These are phyloP conservation scores for Agelas oroides DNA, from an alignment of 37 sponge, comb jelly and placozoan species.

Conservation along the genomic window DNA sequence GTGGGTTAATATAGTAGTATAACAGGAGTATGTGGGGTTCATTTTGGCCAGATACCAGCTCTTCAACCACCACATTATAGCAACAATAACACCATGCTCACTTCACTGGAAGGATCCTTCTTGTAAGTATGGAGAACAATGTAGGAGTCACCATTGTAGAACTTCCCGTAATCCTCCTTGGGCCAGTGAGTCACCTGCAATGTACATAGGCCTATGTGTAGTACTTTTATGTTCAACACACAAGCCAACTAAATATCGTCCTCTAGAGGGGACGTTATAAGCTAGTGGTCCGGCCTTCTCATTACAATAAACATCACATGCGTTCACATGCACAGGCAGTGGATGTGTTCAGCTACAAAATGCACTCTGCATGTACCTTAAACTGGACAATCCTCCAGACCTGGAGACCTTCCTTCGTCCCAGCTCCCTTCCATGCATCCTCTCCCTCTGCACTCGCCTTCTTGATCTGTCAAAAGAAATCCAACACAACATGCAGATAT, in stretches of 20 bases:
- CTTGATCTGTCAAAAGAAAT: conserved; percentile 56
- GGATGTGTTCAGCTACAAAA: too few relatives aligned
- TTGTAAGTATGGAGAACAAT: conserved; percentile 97
- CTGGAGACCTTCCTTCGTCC: conserved; percentile 62
- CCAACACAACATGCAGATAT: background rate
- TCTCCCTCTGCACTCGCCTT: conserved; percentile 64
- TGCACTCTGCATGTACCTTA: too few relatives aligned
- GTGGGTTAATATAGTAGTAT: too few relatives aligned
- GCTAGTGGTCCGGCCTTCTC: too few relatives aligned
- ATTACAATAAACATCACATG: too few relatives aligned
- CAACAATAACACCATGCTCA: too few relatives aligned
- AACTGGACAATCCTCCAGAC: conserved; percentile 80
- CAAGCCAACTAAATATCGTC: too few relatives aligned
- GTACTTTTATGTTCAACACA: background rate
- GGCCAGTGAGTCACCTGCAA: conserved; percentile 88
- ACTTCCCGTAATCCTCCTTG: conserved; percentile 87
- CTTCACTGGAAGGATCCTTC: conserved; percentile 31
- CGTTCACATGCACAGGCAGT: too few relatives aligned
- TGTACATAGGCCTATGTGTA: too few relatives aligned
- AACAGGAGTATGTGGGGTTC: too few relatives aligned
- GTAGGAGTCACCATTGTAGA: conserved; percentile 96
- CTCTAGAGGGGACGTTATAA: too few relatives aligned
- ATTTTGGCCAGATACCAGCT: background rate
- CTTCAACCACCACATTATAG: too few relatives aligned
- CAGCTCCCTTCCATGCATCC: conserved; percentile 70